Evolutionary conservation across 2,113 vertebrate species (phyloP).

Genomic region (Melanocharis versteri): DNA sequence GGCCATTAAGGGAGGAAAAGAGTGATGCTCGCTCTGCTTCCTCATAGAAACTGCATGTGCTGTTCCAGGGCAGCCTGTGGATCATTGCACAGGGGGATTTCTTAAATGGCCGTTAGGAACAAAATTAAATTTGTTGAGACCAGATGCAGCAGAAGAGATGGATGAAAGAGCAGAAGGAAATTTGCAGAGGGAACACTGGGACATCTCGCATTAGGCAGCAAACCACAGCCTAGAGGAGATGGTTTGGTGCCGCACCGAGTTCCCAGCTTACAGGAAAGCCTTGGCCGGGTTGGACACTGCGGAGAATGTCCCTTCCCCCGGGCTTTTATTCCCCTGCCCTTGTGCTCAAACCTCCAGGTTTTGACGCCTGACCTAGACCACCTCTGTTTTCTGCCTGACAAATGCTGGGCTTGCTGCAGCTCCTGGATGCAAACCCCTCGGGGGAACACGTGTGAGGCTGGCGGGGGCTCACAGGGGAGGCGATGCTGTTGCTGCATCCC

Average conservation of each 20-base stretch:
- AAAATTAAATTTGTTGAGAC: constrained; percentile 28
- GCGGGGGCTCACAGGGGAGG: neutral
- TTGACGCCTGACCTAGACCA: neutral
- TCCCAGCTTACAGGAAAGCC: neutral
- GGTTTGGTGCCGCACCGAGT: neutral
- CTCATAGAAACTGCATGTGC: neutral
- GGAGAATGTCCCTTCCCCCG: neutral
- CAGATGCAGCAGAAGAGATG: neutral
- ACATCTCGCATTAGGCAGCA: neutral
- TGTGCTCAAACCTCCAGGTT: neutral
- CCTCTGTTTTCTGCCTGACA: neutral
- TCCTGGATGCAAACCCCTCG: neutral
- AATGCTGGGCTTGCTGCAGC: neutral
- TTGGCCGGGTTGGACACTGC: accelerated
- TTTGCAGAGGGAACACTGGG: neutral
- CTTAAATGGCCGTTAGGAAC: neutral
- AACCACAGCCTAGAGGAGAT: neutral
- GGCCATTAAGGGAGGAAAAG: neutral
- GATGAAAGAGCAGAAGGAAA: neutral
- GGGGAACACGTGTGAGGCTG: accelerated
- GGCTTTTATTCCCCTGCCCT: neutral
- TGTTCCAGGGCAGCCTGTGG: neutral
- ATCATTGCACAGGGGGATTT: neutral
- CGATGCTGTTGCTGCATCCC: neutral
- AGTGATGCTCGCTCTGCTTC: neutral